These are phyloP conservation scores for Luehdorfia chinensis DNA, from an alignment of 1,140 invertebrate species.

Conservation along the genomic window DNA sequence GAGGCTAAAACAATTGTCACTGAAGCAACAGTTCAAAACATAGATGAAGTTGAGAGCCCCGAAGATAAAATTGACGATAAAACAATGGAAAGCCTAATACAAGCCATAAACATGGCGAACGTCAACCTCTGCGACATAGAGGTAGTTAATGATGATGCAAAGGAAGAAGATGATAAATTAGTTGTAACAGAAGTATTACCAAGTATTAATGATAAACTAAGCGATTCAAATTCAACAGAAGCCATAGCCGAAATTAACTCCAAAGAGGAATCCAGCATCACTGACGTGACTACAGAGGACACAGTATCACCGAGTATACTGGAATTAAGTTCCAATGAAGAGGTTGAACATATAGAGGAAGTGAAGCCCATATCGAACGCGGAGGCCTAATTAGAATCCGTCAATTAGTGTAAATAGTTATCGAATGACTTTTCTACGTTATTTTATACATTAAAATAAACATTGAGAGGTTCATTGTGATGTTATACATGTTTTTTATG, in stretches of 20 bases:
- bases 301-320: background rate
- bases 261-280: background rate
- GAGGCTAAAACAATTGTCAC: slow-evolving; percentile 7
- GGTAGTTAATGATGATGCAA: background rate
- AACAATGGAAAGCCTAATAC: slow-evolving; percentile 47
- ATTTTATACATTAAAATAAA: slow-evolving; percentile 15
- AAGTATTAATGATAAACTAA: slow-evolving; percentile 6
- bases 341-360: slow-evolving; percentile 1
- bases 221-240: no score
- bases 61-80: slow-evolving; percentile 48
- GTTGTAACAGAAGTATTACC: slow-evolving; percentile 15
- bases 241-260: no score
- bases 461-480: slow-evolving; percentile 11
- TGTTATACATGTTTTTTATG: background rate
- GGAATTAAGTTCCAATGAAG: slow-evolving; percentile 1
- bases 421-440: slow-evolving; percentile 16
- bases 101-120: slow-evolving; percentile 52
- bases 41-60: slow-evolving; percentile 20
- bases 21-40: slow-evolving; percentile 1
- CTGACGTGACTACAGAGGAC: background rate
- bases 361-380: background rate
- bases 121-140: no score
- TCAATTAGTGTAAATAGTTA: slow-evolving; percentile 14
- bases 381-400: slow-evolving; percentile 12
- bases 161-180: slow-evolving; percentile 7